Conservation (phyloP, 1,140 invertebrate genomes). For the Atta texana region DNA sequence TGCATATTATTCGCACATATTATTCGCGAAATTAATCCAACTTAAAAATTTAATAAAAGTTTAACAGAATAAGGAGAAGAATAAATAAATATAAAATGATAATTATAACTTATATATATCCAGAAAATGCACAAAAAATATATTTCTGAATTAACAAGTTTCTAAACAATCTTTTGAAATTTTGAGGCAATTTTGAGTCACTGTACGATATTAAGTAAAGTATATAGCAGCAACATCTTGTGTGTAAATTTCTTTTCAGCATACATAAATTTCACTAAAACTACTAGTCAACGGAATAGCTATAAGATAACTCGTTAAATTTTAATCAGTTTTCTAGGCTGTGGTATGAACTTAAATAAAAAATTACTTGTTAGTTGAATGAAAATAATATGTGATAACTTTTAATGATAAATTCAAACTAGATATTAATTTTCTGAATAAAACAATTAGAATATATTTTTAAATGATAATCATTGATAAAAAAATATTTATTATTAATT, state of each 20-base stretch:
- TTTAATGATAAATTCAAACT: slow-evolving; percentile 12
- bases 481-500: too few species aligned
- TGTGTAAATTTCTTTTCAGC: slow-evolving; percentile 45
- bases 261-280: slow-evolving; percentile 48
- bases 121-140: background rate
- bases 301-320: slow-evolving; percentile 38
- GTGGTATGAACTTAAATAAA: slow-evolving; percentile 10
- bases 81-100: background rate
- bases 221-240: background rate
- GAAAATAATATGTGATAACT: background rate
- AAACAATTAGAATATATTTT: background rate
- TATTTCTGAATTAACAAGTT: background rate
- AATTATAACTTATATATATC: background rate
- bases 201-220: slow-evolving; percentile 22
- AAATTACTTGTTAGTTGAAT: slow-evolving; percentile 28
- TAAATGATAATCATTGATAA: background rate
- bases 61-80: background rate
- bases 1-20: background rate
- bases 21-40: slow-evolving; percentile 2
- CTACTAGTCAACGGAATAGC: slow-evolving; percentile 30
- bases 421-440: slow-evolving; percentile 5
- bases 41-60: background rate
- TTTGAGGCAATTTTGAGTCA: slow-evolving; percentile 9
- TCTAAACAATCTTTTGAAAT: background rate
- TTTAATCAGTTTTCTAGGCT: slow-evolving; percentile 31